Conservation (phyloP, 1,140 invertebrate genomes). For the Dendroctonus ponderosae region DNA sequence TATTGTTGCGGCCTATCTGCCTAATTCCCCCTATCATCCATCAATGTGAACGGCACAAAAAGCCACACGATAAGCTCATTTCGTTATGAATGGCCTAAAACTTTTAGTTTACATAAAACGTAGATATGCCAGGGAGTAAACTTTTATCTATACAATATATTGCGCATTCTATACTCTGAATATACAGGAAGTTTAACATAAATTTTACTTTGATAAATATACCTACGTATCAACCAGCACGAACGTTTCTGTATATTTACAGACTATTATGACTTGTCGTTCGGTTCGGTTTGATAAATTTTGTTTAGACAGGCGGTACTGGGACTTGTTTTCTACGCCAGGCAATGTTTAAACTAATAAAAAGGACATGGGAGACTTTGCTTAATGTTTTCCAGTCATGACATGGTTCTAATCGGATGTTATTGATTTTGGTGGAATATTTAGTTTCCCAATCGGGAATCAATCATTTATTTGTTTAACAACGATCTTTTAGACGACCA, state of each 20-base stretch:
- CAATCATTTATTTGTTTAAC: too few relatives aligned
- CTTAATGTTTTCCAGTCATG: too few relatives aligned
- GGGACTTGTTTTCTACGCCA: slow-evolving; percentile 7
- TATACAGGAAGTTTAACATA: slow-evolving; percentile 33
- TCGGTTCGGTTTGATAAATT: slow-evolving; percentile 21
- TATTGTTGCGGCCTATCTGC: slow-evolving; percentile 19
- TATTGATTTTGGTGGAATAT: too few relatives aligned
- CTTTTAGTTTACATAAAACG: slow-evolving; percentile 33
- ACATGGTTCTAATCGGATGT: too few relatives aligned
- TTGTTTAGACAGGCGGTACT: slow-evolving; percentile 27
- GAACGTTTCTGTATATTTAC: slow-evolving; percentile 31
- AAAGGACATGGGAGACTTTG: background rate
- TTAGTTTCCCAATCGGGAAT: too few relatives aligned
- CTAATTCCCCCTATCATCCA: slow-evolving; percentile 29
- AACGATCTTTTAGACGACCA: too few relatives aligned
- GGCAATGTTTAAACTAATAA: slow-evolving; percentile 9
- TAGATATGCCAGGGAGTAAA: slow-evolving; percentile 24
- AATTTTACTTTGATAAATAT: slow-evolving; percentile 35
- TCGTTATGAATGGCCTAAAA: slow-evolving; percentile 33
- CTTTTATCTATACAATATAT: slow-evolving; percentile 33
- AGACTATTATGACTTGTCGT: slow-evolving; percentile 24
- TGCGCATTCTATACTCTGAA: slow-evolving; percentile 26
- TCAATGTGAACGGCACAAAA: slow-evolving; percentile 31
- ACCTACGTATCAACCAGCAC: slow-evolving; percentile 28
- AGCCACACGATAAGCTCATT: slow-evolving; percentile 31